Evolutionary conservation across 2,888 invertebrate genomes (phyloP).

Genomic region (Dusona sp.): DNA sequence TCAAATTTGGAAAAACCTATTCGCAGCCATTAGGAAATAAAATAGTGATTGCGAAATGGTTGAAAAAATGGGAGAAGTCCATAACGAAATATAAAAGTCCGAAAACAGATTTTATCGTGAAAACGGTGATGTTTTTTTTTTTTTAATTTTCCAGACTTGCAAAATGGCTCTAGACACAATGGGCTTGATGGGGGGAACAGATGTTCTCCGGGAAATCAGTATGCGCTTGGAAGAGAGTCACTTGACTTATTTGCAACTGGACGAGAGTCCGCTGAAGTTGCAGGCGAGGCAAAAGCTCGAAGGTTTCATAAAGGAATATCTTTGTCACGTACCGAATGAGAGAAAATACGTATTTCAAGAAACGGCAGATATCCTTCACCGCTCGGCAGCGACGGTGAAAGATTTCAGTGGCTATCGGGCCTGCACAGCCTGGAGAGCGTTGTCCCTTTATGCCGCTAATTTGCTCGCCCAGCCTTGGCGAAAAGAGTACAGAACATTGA

Average conservation of each 20-base stretch:
- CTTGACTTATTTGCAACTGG: slow-evolving; percentile 92
- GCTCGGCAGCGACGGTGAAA: slow-evolving; percentile 89
- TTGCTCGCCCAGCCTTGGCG: slow-evolving; percentile 95
- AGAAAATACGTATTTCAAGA: slow-evolving; percentile 92
- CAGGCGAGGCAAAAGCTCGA: slow-evolving; percentile 91
- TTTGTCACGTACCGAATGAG: slow-evolving; percentile 91
- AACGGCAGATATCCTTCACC: slow-evolving; percentile 91
- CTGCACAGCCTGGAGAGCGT: slow-evolving; percentile 92
- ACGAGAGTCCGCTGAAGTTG: slow-evolving; percentile 92
- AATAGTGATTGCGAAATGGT: too few species aligned
- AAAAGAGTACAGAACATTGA: slow-evolving; percentile 92
- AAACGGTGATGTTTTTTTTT: too few species aligned
- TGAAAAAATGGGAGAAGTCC: too few species aligned
- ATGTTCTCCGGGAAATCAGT: slow-evolving; percentile 89
- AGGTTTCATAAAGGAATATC: slow-evolving; percentile 91
- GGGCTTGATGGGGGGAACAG: slow-evolving; percentile 77
- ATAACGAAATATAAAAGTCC: too few species aligned
- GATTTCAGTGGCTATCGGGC: slow-evolving; percentile 94
- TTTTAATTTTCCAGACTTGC: slow-evolving; percentile 38
- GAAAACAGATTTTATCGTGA: not conserved
- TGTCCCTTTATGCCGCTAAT: slow-evolving; percentile 94
- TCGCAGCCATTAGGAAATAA: too few species aligned
- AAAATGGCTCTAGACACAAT: slow-evolving; percentile 80
- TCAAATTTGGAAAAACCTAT: too few species aligned
- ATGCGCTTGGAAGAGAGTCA: slow-evolving; percentile 91